A percentile compares a stretch with the other conserved stretches of the same genome.
Conservation (phyloP, 2,113 vertebrate species). For the Rhipidura dahli region DNA sequence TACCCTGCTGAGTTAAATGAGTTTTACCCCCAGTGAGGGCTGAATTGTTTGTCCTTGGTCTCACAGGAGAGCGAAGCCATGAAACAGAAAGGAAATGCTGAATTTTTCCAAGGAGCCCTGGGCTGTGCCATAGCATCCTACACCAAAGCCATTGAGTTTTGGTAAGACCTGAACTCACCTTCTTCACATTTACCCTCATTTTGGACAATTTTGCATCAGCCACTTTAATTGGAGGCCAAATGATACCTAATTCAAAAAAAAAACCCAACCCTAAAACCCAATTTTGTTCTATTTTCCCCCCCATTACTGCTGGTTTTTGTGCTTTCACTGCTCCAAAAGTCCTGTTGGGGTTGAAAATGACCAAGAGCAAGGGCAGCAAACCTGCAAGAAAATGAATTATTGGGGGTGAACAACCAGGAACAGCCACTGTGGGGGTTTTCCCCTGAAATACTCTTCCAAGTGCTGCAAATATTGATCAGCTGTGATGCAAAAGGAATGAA, state of each 20-base stretch:
- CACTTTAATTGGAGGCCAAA: neutral
- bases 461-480: neutral
- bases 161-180: conserved; percentile 73
- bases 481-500: neutral
- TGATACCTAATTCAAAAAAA: neutral
- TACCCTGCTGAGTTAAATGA: neutral
- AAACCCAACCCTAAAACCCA: fast-evolving
- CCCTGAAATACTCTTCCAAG: neutral
- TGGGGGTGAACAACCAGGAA: neutral
- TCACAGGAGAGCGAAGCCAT: conserved; percentile 83
- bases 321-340: neutral
- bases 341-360: neutral
- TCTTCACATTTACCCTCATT: neutral
- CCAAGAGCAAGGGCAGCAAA: neutral
- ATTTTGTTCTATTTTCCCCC: neutral
- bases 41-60: conserved; percentile 4
- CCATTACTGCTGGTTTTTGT: neutral
- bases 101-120: conserved; percentile 80
- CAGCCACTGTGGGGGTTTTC: neutral
- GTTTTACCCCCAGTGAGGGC: neutral
- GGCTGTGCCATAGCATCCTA: conserved; percentile 80
- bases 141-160: conserved; percentile 82
- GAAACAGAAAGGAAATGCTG: conserved; percentile 84
- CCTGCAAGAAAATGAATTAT: neutral
- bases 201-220: neutral